Conservation (phyloP, 2,113 vertebrate species). For the Taurulus bubalis region DNA sequence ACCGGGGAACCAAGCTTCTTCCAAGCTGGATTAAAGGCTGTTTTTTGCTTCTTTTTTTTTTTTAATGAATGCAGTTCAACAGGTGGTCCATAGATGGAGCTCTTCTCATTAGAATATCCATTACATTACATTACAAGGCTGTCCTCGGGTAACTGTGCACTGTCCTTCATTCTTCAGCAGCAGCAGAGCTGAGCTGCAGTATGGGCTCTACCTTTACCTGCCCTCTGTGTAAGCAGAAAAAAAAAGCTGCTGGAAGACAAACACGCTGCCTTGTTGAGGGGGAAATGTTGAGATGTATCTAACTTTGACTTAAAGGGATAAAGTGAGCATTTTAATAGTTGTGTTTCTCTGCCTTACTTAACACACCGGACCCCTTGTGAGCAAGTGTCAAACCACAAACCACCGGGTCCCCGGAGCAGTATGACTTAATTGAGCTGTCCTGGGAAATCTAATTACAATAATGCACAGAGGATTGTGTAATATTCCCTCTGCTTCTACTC, state of each 20-base stretch:
- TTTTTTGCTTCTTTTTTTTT: not conserved
- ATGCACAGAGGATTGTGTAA: conserved; percentile 79
- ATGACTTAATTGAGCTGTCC: conserved; percentile 84
- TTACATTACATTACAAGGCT: conserved; percentile 64
- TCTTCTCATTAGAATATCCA: conserved; percentile 86
- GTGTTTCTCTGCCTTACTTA: conserved; percentile 79
- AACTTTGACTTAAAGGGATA: conserved; percentile 20
- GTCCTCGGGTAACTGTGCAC: conserved; percentile 47
- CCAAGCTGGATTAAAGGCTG: conserved; percentile 6
- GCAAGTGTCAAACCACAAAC: conserved; percentile 79
- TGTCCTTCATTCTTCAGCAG: conserved; percentile 64
- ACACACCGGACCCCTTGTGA: conserved; percentile 78
- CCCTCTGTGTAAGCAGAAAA: conserved; percentile 42
- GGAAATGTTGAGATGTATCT: not conserved
- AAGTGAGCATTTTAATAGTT: conserved; percentile 64
- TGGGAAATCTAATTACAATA: conserved; percentile 85
- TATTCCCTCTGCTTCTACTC: conserved; percentile 70
- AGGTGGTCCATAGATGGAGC: conserved; percentile 88
- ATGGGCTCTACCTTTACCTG: conserved; percentile 55
- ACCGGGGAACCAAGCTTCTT: not conserved
- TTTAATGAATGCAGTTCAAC: conserved; percentile 82
- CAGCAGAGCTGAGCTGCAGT: conserved; percentile 54
- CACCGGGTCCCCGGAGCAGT: conserved; percentile 73
- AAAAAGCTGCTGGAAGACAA: conserved; percentile 9
- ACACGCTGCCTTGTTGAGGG: not conserved